phyloP scores from a whole-genome alignment of 2,113 vertebrate species.

The Aptenodytes patagonicus region DNA sequence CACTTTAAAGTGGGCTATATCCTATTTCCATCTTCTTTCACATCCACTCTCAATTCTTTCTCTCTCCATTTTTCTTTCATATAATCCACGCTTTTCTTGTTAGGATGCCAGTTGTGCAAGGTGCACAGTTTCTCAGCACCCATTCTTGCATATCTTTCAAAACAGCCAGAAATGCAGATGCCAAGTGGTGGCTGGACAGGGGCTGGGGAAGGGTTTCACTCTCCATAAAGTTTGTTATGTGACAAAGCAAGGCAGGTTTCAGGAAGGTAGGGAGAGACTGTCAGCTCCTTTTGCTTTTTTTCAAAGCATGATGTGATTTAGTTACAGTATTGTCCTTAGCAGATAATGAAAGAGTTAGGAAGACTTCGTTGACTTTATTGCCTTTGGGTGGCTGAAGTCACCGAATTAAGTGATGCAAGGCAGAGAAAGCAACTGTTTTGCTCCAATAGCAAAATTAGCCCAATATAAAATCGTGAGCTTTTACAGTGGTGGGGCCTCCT shows the following conservation, averaged over 20 bases:
- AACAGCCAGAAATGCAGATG: neutral
- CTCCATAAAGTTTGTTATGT: neutral
- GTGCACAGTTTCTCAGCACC: neutral
- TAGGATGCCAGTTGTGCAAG: rapidly evolving
- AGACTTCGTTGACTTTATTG: neutral
- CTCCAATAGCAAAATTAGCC: neutral
- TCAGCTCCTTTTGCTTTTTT: neutral
- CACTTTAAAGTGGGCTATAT: neutral
- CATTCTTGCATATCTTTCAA: neutral
- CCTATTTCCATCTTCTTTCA: neutral
- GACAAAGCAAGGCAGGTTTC: neutral
- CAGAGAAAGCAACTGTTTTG: neutral
- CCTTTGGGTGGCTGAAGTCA: neutral
- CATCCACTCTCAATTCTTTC: neutral
- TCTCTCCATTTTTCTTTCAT: neutral
- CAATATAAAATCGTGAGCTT: neutral
- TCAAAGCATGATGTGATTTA: neutral
- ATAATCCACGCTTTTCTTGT: neutral
- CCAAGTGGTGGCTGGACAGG: neutral
- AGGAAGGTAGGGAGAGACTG: neutral
- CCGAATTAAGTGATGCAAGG: neutral
- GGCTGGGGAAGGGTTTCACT: neutral
- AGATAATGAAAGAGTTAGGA: neutral
- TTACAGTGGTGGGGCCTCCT: neutral
- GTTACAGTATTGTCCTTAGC: neutral